Conservation (phyloP, 2,797 vertebrate species). For the Diglossa cyanea region DNA sequence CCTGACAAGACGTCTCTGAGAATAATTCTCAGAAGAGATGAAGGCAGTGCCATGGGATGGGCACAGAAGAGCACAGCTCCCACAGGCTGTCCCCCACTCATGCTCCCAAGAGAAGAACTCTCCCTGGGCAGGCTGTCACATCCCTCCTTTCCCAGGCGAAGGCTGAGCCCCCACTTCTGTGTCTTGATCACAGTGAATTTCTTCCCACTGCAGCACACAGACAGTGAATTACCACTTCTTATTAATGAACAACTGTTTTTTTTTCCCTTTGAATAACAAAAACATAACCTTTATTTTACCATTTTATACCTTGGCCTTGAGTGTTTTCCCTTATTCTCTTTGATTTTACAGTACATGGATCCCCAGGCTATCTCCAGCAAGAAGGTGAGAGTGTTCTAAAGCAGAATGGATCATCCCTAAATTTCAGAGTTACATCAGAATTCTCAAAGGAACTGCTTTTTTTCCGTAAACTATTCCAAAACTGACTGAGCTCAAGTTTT, state of each 20-base stretch:
- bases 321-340: neutral
- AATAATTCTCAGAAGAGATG: neutral
- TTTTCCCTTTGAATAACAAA: neutral
- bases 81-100: neutral
- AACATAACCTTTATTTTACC: neutral
- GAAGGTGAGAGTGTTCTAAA: neutral
- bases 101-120: neutral
- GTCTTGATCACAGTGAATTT: neutral
- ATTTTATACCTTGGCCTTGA: neutral
- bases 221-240: no score
- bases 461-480: neutral
- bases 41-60: neutral
- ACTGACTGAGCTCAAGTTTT: accelerated
- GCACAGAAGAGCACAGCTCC: neutral
- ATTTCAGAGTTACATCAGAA: neutral
- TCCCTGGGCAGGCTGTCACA: neutral
- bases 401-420: neutral
- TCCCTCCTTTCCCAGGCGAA: neutral
- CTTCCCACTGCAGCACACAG: neutral
- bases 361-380: accelerated
- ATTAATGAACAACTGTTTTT: no score
- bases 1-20: neutral
- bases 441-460: neutral
- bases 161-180: neutral
- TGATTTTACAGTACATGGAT: neutral